Base-by-base conservation (phyloP, 2,797 vertebrate species). In the Alca torda region DNA sequence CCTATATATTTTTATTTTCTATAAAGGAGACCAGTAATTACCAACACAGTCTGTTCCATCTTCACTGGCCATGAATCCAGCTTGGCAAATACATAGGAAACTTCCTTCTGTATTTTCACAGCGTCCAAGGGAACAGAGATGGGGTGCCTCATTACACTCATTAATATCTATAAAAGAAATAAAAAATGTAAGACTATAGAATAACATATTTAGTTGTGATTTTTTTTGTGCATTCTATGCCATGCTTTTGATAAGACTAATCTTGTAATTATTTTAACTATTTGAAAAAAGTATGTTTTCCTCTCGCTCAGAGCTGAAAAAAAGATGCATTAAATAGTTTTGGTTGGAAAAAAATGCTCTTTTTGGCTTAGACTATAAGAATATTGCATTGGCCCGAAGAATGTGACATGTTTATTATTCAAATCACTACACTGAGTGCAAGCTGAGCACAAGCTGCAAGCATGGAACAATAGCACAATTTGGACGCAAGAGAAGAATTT, bases 61-160 rank as follows among this genome's bases (percentile, higher is more conserved):
- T 96, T 98, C 98, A 76, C 97, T 98, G 65, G 98, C 96, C 94
- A 98, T 98, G 96, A 99, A 99, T 67, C 99, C 99, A 31, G 95
- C 96, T 12, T 98, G 98, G 96, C 99, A 99, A 96, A 98, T 98
- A 94, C 99, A 99, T 65, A 98, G 96, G 98, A 99, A 99, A 95
- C 98, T 98, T 83, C 99, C 99, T 70, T 99, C 98, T 2, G 98
- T 99, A 98, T 99, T 99, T 97, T 97, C 97, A 98, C 99, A 99
- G 89, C 91, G 98, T 50, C 99, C 99, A 53, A 98, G 98, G 84
- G 97, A 98, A 96, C 99, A 99, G 86, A 98, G 97, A 75, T 98
- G 97, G 14, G 96, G 97, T 70, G 37, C 97, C 83, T 98, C 97
- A 75, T 86, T 43, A 94, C 99, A 99, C 87, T 99, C 99, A 72